Base-by-base conservation (phyloP, 2,888 invertebrate species). In the Timema podura region DNA sequence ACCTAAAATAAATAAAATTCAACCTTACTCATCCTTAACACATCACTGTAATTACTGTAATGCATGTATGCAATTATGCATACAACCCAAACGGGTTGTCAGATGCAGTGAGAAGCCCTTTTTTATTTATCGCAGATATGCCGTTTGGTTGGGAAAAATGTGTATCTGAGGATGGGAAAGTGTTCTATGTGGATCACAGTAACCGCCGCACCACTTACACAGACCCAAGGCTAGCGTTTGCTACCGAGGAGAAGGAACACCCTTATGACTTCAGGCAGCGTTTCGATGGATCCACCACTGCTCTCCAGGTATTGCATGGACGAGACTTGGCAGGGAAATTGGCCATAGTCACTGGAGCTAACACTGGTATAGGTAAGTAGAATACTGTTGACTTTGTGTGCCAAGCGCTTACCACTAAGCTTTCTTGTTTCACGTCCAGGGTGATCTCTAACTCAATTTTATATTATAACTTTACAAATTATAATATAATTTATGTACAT, bases 201-300 rank as follows among this genome's bases (percentile, higher is more conserved):
- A 92, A 92, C 77, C 87, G 89, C 64, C 87, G 89, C 71, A 92
- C 90, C 48, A 95, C 96, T 0, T 92, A 91, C 77, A 90, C 93
- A 0, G 97, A 98, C 83, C 97, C 98, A 5, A 85, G 97, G 73
- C 81, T 97, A 73, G 97, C 96, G 0, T 98, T 96, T 84, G 93
- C 96, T 16, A 87, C 88, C 2, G 94, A 95, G 81, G 91, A 92
- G 76, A 89, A 90, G 74, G 88, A 89, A 51, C 87, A 89, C 77
- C 86, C 87, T 0, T 85, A 88, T 80, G 89, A 91, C 79, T 89
- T 93, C 74, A 84, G 94, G 47, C 95, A 95, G 79, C 85, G 92
- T 76, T 97, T 93, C 82, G 96, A 97, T 84, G 90, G 89, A 0
- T 91, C 91, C 30, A 91, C 91, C 70, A 91, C 91, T 59, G 96